These are phyloP conservation scores for Diorhabda elongata DNA, from an alignment of 1,140 invertebrate species.

Conservation along the genomic window DNA sequence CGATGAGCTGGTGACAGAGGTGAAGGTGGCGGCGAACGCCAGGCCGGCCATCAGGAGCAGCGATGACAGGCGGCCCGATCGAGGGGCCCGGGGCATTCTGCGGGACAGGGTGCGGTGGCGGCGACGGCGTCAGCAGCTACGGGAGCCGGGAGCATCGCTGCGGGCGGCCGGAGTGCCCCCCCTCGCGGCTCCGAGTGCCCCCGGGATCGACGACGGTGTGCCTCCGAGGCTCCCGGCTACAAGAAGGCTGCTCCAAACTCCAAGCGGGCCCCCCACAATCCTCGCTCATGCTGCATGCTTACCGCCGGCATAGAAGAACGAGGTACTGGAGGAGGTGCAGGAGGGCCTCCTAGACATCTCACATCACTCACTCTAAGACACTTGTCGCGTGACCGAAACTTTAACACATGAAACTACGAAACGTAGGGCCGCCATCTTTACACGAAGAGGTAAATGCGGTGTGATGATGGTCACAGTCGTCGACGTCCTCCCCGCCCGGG, in stretches of 20 bases:
- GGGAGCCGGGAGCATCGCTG: conserved; percentile 48
- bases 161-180: conserved; percentile 47
- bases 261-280: conserved; percentile 43
- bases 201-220: conserved; percentile 36
- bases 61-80: conserved; percentile 44
- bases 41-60: conserved; percentile 49
- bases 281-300: conserved; percentile 46
- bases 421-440: conserved; percentile 46
- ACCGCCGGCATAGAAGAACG: conserved; percentile 18
- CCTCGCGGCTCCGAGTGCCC: conserved; percentile 46
- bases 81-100: conserved; percentile 48
- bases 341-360: conserved; percentile 19
- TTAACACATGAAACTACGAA: conserved; percentile 32
- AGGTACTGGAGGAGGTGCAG: conserved; percentile 20
- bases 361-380: conserved; percentile 37
- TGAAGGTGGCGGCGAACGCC: conserved; percentile 50
- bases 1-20: conserved; percentile 42
- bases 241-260: conserved; percentile 22
- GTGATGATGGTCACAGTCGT: conserved; percentile 22
- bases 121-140: conserved; percentile 46
- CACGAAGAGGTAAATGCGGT: conserved; percentile 20
- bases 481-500: conserved; percentile 47
- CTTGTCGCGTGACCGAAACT: conserved; percentile 22
- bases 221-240: conserved; percentile 45
- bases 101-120: conserved; percentile 43